phyloP scores from a whole-genome alignment of 2,113 vertebrate species.

The Pampusana beccarii region DNA sequence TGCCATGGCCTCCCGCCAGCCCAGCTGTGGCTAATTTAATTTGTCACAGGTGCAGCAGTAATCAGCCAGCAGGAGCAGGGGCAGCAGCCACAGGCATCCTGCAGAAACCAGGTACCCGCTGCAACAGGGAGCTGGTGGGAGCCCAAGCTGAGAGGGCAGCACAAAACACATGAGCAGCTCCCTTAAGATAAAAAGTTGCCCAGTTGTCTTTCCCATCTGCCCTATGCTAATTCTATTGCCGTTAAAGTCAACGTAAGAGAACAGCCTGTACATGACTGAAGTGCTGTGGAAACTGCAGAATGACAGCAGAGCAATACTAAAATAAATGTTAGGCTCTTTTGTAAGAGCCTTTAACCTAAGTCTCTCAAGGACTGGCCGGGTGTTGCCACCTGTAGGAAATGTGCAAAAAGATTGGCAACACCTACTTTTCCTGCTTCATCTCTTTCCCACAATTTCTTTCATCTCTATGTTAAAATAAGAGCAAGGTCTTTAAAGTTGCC shows the following conservation, averaged over 20 bases:
- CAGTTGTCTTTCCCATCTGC: background rate
- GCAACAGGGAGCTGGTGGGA: background rate
- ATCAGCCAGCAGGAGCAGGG: background rate
- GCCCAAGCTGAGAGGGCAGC: background rate
- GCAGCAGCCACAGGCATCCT: background rate
- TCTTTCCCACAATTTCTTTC: background rate
- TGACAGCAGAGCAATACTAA: background rate
- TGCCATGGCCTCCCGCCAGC: background rate
- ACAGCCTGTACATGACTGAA: background rate
- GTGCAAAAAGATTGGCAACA: background rate
- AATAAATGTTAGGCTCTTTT: background rate
- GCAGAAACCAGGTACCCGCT: background rate
- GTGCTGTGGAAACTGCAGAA: background rate
- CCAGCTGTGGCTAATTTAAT: background rate
- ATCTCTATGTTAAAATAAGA: background rate
- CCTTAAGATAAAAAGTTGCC: background rate
- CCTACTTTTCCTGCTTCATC: background rate
- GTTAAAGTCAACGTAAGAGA: background rate
- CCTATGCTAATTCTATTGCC: background rate
- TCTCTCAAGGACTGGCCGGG: background rate
- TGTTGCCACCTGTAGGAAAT: background rate
- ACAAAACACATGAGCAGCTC: background rate
- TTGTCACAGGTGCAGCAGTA: background rate
- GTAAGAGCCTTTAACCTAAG: background rate
- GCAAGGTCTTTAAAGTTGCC: background rate